Conservation (phyloP, 2,888 invertebrate species). For the Diachrysia chrysitis region DNA sequence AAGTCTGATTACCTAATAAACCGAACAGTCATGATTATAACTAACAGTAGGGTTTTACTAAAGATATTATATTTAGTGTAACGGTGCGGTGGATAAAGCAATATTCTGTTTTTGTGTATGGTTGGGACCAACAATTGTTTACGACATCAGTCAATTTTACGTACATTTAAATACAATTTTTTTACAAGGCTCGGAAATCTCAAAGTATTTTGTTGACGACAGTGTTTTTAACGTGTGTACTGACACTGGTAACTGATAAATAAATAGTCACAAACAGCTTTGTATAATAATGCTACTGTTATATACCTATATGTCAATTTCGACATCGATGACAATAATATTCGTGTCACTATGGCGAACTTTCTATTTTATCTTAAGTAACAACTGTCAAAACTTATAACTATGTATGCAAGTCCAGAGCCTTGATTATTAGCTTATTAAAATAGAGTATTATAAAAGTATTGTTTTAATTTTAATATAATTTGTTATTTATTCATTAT, state of each 20-base stretch:
- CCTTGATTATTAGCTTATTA: background rate
- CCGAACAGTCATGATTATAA: conserved; percentile 23
- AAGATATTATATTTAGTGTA: conserved; percentile 25
- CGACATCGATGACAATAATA: too few relatives aligned
- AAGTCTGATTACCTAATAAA: background rate
- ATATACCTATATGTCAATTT: too few relatives aligned
- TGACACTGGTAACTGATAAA: too few relatives aligned
- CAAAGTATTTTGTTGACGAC: background rate
- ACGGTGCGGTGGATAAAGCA: background rate
- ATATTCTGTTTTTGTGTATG: conserved; percentile 12
- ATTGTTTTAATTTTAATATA: background rate
- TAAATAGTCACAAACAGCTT: too few relatives aligned
- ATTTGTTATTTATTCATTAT: background rate
- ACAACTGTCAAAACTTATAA: too few relatives aligned
- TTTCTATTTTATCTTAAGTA: too few relatives aligned
- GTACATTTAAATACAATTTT: background rate
- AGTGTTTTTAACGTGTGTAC: too few relatives aligned
- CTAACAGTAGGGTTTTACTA: conserved; percentile 13
- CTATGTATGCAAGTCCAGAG: background rate
- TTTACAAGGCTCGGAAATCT: background rate
- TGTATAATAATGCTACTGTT: too few relatives aligned
- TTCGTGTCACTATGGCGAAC: too few relatives aligned
- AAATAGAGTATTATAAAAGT: background rate
- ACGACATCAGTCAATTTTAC: background rate
- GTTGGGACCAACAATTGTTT: background rate